These are phyloP conservation scores for Parauchenoglanis punctatus DNA, from an alignment of 2,797 vertebrate species.

Conservation along the genomic window DNA sequence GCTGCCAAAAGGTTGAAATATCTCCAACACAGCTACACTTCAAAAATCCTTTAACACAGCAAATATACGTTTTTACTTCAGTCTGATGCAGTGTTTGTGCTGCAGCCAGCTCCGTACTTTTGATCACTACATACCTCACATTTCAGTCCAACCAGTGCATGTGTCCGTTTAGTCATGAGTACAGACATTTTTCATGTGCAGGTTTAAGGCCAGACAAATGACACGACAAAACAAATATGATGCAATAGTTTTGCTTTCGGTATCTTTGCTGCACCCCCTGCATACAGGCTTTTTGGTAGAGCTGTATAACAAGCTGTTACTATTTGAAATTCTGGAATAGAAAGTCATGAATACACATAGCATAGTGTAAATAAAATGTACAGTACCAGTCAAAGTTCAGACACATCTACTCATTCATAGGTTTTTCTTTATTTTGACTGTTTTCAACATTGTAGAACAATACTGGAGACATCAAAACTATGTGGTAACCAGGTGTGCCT, in stretches of 20 bases:
- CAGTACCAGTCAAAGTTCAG: no score
- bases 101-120: neutral
- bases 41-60: neutral
- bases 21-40: neutral
- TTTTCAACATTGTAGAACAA: no score
- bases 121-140: neutral
- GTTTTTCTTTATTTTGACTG: no score
- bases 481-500: no score
- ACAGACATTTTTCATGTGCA: neutral
- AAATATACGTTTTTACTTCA: neutral
- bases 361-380: neutral
- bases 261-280: neutral
- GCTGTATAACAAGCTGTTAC: neutral
- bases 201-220: neutral
- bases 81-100: neutral
- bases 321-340: neutral
- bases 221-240: conserved; percentile 12
- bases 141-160: conserved; percentile 3
- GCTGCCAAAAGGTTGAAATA: neutral
- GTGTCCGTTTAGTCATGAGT: neutral
- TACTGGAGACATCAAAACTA: no score
- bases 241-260: conserved; percentile 1
- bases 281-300: neutral
- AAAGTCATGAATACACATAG: neutral
- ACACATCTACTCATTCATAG: no score